Conservation (phyloP, 2,113 vertebrate species). For the Syngnathus scovelli region DNA sequence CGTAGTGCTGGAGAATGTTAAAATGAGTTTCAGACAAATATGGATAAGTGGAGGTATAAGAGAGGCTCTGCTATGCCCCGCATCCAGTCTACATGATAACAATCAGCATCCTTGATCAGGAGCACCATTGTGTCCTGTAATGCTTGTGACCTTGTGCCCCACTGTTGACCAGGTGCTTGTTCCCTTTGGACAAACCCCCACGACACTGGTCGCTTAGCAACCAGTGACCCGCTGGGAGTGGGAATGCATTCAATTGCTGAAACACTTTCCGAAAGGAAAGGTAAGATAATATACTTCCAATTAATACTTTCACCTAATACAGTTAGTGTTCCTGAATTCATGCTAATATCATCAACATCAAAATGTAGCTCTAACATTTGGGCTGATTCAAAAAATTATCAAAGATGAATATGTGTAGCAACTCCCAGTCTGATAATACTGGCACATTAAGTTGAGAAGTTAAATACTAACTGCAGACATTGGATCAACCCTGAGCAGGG, state of each 20-base stretch:
- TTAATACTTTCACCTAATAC: conserved; percentile 12
- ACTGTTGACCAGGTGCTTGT: conserved; percentile 55
- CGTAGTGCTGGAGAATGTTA: neutral
- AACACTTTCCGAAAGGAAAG: conserved; percentile 12
- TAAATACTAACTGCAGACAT: conserved; percentile 59
- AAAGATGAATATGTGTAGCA: conserved; percentile 43
- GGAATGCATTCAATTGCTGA: conserved; percentile 26
- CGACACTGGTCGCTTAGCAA: conserved; percentile 62
- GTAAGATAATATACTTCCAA: conserved; percentile 37
- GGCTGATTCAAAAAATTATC: conserved; percentile 32
- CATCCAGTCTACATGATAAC: conserved; percentile 30
- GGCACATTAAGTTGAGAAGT: conserved; percentile 52
- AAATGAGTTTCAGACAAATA: neutral
- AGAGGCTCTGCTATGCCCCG: no score
- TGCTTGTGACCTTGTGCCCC: conserved; percentile 35
- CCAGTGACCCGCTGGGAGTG: conserved; percentile 43
- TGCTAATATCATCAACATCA: neutral
- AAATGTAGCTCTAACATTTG: neutral
- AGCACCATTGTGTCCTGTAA: conserved; percentile 35
- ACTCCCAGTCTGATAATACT: conserved; percentile 49
- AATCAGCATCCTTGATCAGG: conserved; percentile 42
- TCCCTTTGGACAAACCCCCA: conserved; percentile 52
- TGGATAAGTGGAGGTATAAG: conserved; percentile 3
- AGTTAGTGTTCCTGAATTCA: neutral
- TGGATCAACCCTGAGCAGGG: conserved; percentile 52